Evolutionary conservation across 2,113 vertebrate species (phyloP).

Genomic region (Aphyosemion australe): DNA sequence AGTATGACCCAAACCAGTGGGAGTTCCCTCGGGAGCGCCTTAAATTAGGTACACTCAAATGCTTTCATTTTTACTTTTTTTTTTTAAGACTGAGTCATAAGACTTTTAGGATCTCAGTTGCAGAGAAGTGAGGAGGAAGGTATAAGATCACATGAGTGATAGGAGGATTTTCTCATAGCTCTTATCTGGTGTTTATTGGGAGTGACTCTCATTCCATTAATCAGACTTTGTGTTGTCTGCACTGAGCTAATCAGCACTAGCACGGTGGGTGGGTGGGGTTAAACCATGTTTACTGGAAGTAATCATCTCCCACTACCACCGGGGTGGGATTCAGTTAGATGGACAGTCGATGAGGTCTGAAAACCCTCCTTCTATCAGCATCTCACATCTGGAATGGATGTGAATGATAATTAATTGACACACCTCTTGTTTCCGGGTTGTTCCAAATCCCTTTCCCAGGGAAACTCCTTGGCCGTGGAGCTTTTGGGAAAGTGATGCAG

Average conservation of each 20-base stretch:
- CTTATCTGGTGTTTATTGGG: conserved; percentile 73
- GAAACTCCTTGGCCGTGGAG: conserved; percentile 90
- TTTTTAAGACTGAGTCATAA: conserved; percentile 14
- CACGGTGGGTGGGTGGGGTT: conserved; percentile 12
- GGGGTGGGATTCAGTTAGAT: conserved; percentile 42
- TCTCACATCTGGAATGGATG: conserved; percentile 35
- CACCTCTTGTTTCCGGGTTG: conserved; percentile 19
- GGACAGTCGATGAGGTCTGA: conserved; percentile 29
- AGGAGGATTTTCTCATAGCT: conserved; percentile 68
- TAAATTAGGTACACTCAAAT: conserved; percentile 83
- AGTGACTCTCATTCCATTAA: conserved; percentile 67
- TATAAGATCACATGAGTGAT: conserved; percentile 48
- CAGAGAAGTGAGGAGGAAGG: conserved; percentile 18
- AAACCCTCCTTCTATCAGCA: conserved; percentile 36
- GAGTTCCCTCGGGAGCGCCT: conserved; percentile 93
- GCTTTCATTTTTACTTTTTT: neutral
- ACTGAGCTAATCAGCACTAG: conserved; percentile 55
- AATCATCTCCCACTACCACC: conserved; percentile 58
- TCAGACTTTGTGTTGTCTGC: conserved; percentile 61
- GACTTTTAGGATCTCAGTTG: conserved; percentile 4
- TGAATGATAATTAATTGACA: conserved; percentile 51
- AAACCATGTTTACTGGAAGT: conserved; percentile 58
- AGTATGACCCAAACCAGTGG: conserved; percentile 92
- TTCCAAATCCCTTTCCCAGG: conserved; percentile 70
- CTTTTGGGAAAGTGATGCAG: conserved; percentile 94